Percentiles rank a stretch among this genome's conserved stretches.
Evolutionary conservation across 2,113 vertebrate species (phyloP).

Genomic region (Sapajus apella): DNA sequence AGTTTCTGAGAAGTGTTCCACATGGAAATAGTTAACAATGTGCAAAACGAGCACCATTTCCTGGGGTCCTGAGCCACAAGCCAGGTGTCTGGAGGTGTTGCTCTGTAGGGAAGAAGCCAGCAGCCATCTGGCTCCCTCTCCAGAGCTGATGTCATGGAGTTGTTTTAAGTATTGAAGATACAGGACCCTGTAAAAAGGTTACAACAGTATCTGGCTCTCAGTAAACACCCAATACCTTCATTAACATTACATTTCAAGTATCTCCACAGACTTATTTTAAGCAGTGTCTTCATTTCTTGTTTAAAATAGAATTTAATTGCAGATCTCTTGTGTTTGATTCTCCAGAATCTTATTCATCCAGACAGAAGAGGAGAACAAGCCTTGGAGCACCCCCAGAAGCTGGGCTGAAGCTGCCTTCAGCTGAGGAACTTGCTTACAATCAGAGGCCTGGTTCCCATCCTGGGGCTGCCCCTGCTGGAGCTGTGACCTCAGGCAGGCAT

Average conservation of each 20-base stretch:
- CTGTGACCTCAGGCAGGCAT: accelerated
- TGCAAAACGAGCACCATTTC: background rate
- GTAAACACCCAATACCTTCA: background rate
- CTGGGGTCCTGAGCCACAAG: accelerated
- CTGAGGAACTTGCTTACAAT: background rate
- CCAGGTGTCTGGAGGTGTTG: accelerated
- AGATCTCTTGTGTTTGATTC: background rate
- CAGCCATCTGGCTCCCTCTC: background rate
- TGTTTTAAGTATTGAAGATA: background rate
- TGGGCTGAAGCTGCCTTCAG: too few relatives aligned
- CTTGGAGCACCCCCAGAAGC: too few relatives aligned
- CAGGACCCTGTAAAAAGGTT: background rate
- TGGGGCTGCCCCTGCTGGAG: accelerated
- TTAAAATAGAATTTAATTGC: background rate
- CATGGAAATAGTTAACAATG: too few relatives aligned
- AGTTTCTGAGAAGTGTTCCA: background rate
- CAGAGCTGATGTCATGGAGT: background rate
- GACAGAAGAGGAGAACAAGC: background rate
- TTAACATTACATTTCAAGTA: background rate
- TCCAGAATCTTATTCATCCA: background rate
- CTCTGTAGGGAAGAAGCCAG: background rate
- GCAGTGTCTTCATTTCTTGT: background rate
- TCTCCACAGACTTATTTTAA: background rate
- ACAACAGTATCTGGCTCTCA: accelerated
- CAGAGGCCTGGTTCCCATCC: background rate